Percentiles rank a stretch among this genome's conserved stretches.
Conservation (phyloP, 2,888 invertebrate genomes). For the Drosophila acutilabella region DNA sequence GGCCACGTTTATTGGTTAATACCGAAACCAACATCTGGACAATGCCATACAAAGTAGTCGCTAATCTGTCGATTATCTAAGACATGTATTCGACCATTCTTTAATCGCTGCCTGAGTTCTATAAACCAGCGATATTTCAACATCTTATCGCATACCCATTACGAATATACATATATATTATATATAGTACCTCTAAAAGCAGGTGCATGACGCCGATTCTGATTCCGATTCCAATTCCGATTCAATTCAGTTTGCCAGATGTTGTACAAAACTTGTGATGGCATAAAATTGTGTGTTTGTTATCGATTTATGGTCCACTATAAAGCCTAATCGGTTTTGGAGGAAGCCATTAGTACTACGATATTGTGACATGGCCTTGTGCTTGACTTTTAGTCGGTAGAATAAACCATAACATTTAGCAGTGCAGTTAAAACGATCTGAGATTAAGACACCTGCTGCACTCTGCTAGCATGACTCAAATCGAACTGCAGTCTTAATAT, state of each 20-base stretch:
- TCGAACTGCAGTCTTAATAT: slow-evolving; percentile 15
- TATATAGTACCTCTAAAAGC: slow-evolving; percentile 7
- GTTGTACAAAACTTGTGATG: slow-evolving; percentile 10
- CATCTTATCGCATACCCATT: slow-evolving; percentile 48
- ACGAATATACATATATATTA: slow-evolving; percentile 27
- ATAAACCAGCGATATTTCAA: slow-evolving; percentile 12
- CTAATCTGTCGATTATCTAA: slow-evolving; percentile 47
- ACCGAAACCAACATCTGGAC: not conserved
- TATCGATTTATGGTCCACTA: slow-evolving; percentile 32
- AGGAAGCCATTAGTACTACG: slow-evolving; percentile 4
- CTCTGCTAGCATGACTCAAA: slow-evolving; percentile 14
- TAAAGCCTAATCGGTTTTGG: slow-evolving; percentile 12
- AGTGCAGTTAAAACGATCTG: slow-evolving; percentile 11
- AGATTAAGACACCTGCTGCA: slow-evolving; percentile 22
- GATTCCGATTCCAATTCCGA: slow-evolving; percentile 6
- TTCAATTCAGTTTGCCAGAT: slow-evolving; percentile 29
- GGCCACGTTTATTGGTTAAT: slow-evolving; percentile 10
- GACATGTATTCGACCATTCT: slow-evolving; percentile 25
- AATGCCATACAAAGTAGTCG: slow-evolving; percentile 32
- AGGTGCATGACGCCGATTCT: slow-evolving; percentile 40
- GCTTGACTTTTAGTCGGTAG: slow-evolving; percentile 33
- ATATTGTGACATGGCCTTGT: slow-evolving; percentile 34
- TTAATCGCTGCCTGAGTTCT: slow-evolving; percentile 27
- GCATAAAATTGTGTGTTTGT: slow-evolving; percentile 3
- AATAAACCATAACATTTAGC: not conserved